Base-by-base conservation (phyloP, 2,797 vertebrate genomes). In the Rhinogobio ventralis region DNA sequence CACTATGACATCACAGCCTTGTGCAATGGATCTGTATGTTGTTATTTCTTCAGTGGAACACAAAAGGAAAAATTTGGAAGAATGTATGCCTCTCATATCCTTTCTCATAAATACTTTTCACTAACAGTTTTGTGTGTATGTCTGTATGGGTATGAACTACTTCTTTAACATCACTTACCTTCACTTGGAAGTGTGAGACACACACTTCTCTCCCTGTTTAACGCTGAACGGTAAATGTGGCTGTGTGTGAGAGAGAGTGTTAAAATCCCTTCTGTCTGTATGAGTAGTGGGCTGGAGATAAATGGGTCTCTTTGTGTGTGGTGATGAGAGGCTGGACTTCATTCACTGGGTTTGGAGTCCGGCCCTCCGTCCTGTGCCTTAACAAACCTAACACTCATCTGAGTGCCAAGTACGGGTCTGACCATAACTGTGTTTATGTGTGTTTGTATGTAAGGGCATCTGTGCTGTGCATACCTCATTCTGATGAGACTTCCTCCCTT, bases 371-470 rank as follows among this genome's bases (percentile, higher is more conserved):
- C 84, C 46, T 81, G 60, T 81, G 81, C 81, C 45, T 75, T 82
- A 87, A 90, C 87, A 90, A 86, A 76, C 53, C 77, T 17, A 64
- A 79, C 89, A 90, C 87, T 89, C 85, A 88, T 89, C 85, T 74
- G 64, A 83, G 84, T n/a, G 45, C 66, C 77, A 79, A 55, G 64
- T 17, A 25, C 49, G 28, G 60, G 68, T 83, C 74, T 75, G 46
- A 77, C 55, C 30, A 33, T 73, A 46, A 30, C 60, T 49, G 60
- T 87, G 66, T 83, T 78, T 80, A 46, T 64, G 55, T 73, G 68
- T 64, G 53, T 77, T 53, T 71, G 69, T 64, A 75, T 86, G 86
- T 84, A 57, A 81, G 84, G 83, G 84, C 23, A 39, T 84, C 62
- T 87, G 77, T 89, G 82, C 83, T 74, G 39, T 25, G 55, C 77